Evolutionary conservation across 1,140 invertebrate species (phyloP).

Genomic region (Ctenoplectra terminalis): DNA sequence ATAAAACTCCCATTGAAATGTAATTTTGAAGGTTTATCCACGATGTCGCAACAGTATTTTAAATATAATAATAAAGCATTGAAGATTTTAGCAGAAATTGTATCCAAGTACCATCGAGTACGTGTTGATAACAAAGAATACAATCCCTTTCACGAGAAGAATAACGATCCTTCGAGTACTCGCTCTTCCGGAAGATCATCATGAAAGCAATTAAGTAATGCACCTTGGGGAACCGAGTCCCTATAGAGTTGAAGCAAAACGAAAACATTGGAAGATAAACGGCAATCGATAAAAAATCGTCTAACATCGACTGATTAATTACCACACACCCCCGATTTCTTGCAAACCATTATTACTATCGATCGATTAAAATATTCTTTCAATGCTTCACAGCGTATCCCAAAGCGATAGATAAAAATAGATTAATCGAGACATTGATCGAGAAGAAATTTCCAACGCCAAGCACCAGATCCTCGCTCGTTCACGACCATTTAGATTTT

Average conservation of each 20-base stretch:
- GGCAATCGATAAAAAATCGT: constrained; percentile 35
- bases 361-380: too few relatives aligned
- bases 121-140: neutral
- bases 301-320: constrained; percentile 36
- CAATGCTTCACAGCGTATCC: too few relatives aligned
- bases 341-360: neutral
- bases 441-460: neutral
- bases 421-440: neutral
- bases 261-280: constrained; percentile 67
- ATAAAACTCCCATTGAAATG: too few relatives aligned
- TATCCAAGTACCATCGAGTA: too few relatives aligned
- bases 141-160: neutral
- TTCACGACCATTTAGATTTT: neutral
- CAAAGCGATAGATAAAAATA: neutral
- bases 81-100: too few relatives aligned
- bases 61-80: too few relatives aligned
- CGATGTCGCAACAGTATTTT: too few relatives aligned
- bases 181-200: constrained; percentile 61
- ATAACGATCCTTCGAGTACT: constrained; percentile 42
- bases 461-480: neutral
- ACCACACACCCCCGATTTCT: neutral
- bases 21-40: too few relatives aligned
- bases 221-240: constrained; percentile 53
- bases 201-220: constrained; percentile 71
- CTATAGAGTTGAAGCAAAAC: constrained; percentile 27